Base-by-base conservation (phyloP, 2,888 invertebrate species). In the Ophioninae sp. region DNA sequence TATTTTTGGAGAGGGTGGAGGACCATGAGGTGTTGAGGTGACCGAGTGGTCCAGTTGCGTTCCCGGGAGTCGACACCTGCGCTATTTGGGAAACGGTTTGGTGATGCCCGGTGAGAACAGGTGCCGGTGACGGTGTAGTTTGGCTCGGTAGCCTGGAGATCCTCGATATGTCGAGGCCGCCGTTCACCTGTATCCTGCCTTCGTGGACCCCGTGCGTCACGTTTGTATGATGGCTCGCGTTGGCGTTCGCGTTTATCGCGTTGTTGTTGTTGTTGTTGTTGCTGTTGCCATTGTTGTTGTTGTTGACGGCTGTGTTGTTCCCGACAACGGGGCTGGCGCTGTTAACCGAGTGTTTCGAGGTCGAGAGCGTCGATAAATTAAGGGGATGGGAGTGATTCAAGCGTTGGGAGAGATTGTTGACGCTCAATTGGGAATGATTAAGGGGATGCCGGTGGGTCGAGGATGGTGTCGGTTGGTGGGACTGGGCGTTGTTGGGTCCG, bases 131-230 rank as follows among this genome's bases (percentile, higher is more conserved):
- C 5, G 91, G 91, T 61, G 91, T 90, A 51, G 90, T 85, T 68
- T 91, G 91, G 79, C 90, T 91, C 20, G 90, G 91, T 63, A 91
- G 84, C 85, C 91, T 88, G 39, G 90, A 91, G 44, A 91, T 83
- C 83, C 96, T 94, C 51, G 95, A 94, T 51, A 95, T 95, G 88
- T 94, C 95, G 83, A 94, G 91, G 30, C 94, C 95, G 7, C 95
- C 95, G 86, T 95, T 95, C 61, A 93, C 91, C 75, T 91, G 91
- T 0, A 89, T 85, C 30, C 90, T 87, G 51, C 51, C 17, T 65
- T 86, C 91, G 69, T 87, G 89, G 41, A 87, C 79, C 79, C 87
- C 86, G 68, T 88, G 88, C 30, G 92, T 87, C 8, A 81, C 7
- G 6, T 41, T 63, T 22, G 90, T 88, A 71, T 80, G 85, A 81